Conservation (phyloP, 2,888 invertebrate genomes). For the Acrocyrtus sp. region DNA sequence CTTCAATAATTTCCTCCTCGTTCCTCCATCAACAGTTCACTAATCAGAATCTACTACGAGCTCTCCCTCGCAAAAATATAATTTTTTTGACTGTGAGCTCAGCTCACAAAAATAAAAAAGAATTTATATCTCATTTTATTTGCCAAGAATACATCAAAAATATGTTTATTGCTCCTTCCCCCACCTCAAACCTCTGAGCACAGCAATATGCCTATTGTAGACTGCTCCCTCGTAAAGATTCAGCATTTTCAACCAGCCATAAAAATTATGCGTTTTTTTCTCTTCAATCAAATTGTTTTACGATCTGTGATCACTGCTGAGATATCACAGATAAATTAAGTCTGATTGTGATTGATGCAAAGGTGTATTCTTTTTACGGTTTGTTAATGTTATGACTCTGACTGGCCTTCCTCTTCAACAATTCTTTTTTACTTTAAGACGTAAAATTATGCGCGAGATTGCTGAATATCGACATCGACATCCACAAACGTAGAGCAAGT, state of each 20-base stretch:
- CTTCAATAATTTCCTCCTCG: neutral
- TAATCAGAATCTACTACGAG: too few relatives aligned
- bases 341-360: neutral
- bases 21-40: neutral
- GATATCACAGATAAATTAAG: neutral
- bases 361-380: neutral
- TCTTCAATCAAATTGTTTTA: neutral
- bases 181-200: too few relatives aligned
- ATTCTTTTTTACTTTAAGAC: too few relatives aligned
- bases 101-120: too few relatives aligned
- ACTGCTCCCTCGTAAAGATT: too few relatives aligned
- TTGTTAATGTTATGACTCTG: neutral
- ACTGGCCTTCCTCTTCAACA: neutral
- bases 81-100: too few relatives aligned
- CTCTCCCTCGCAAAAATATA: too few relatives aligned
- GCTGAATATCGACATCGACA: neutral
- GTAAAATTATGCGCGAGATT: neutral
- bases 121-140: too few relatives aligned
- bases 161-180: too few relatives aligned
- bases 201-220: too few relatives aligned
- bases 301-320: neutral
- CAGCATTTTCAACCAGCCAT: neutral
- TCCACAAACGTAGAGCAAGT: neutral
- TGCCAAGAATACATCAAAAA: neutral
- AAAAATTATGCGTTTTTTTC: neutral